phyloP scores from a whole-genome alignment of 2,888 invertebrate genomes.

The Archips crataeganus region DNA sequence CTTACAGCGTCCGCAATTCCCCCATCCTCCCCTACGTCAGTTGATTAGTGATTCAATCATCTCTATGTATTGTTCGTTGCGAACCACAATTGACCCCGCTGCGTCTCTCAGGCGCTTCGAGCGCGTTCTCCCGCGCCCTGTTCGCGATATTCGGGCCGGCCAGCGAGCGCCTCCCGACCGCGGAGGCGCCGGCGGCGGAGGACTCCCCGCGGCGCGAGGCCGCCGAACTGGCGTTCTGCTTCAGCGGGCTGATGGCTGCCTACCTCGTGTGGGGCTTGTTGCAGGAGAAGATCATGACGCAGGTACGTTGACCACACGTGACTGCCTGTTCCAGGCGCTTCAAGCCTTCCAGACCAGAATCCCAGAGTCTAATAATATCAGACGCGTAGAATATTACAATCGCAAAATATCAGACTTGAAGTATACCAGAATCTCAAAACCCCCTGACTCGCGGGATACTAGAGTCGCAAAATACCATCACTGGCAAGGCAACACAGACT shows the following conservation, averaged over 20 bases:
- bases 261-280: slow-evolving; percentile 98
- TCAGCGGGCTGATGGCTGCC: slow-evolving; percentile 94
- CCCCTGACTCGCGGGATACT: no score
- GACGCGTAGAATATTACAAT: no score
- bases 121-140: slow-evolving; percentile 59
- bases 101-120: slow-evolving; percentile 55
- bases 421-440: no score
- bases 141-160: slow-evolving; percentile 67
- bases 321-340: no score
- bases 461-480: no score
- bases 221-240: slow-evolving; percentile 88
- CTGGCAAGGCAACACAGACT: no score
- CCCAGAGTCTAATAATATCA: no score
- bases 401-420: no score
- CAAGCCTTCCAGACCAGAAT: no score
- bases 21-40: neutral
- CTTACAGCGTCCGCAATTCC: no score
- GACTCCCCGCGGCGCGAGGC: slow-evolving; percentile 57
- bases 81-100: neutral
- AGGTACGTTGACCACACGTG: slow-evolving; percentile 69
- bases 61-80: no score
- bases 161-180: slow-evolving; percentile 65
- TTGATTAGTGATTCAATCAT: neutral
- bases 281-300: slow-evolving; percentile 99
- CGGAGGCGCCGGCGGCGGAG: slow-evolving; percentile 50